Evolutionary conservation across 2,113 vertebrate species (phyloP).

Genomic region (Phycodurus eques): DNA sequence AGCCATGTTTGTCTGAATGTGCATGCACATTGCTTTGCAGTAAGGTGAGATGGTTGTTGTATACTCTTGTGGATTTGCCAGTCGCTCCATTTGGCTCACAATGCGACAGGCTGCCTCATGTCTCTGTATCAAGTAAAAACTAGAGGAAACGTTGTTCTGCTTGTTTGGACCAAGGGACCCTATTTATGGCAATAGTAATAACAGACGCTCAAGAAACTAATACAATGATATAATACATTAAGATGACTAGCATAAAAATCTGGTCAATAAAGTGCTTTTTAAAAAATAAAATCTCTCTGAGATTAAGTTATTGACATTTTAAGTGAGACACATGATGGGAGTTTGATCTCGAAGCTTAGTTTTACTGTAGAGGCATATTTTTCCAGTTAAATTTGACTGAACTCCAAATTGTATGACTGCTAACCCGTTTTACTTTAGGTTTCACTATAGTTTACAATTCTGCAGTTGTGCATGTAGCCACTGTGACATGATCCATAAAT

Average conservation of each 20-base stretch:
- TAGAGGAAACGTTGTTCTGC: conserved; percentile 56
- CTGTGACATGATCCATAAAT: too few relatives aligned
- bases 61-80: conserved; percentile 30
- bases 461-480: too few relatives aligned
- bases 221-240: background rate
- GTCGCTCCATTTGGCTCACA: conserved; percentile 42
- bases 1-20: conserved; percentile 56
- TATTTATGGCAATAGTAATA: conserved; percentile 19
- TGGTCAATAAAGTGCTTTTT: background rate
- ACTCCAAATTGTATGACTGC: too few relatives aligned
- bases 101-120: conserved; percentile 49
- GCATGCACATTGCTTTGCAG: conserved; percentile 32
- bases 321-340: too few relatives aligned
- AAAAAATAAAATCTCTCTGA: background rate
- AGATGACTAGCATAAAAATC: background rate
- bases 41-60: conserved; percentile 58
- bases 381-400: too few relatives aligned
- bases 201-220: background rate
- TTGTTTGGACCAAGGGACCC: conserved; percentile 47
- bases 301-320: too few relatives aligned
- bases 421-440: too few relatives aligned
- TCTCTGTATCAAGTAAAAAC: conserved; percentile 50
- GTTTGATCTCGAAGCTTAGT: too few relatives aligned
- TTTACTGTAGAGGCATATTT: too few relatives aligned
- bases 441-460: too few relatives aligned